Base-by-base conservation (phyloP, 1,140 invertebrate species). In the Ephestia elutella region DNA sequence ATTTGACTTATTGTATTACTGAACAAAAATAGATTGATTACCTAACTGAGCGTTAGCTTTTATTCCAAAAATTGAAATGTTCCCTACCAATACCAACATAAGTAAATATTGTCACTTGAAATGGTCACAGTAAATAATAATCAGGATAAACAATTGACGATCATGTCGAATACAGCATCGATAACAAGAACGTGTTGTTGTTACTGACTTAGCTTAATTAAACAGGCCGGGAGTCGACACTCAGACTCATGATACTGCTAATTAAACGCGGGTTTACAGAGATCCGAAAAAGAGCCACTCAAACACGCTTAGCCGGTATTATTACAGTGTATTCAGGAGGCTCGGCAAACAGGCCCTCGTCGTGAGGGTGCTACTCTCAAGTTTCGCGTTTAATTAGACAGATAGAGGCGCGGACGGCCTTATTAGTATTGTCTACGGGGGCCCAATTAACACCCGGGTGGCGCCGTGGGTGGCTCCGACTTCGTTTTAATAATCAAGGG, bases 351-450 rank as follows among this genome's bases (percentile, higher is more conserved):
- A 85, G 78, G 72, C 81, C 70, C 81, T 82, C 75, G 68, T 75
- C 78, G 75, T 67, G 80, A 87, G 85, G 82, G 85, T 82, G 80
- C 82, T 85, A 75, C 81, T 86, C 84, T 87, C 84, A 75, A 86
- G 85, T 87, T 87, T 85, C 82, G 81, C 82, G 83, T 87, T 86
- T 87, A 87, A 87, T 87, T 87, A 86, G 85, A 87, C 83, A 84
- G 83, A 87, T 85, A 85, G 82, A 85, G 75, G 80, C 82, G 78
- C 82, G 82, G 82, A 82, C 82, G 79, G 75, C 79, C 85, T 87
- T 87, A 87, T 87, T 87, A 87, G 85, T 86, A 87, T 87, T 87
- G 85, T 87, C 85, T 87, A 84, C 82, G 80, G 83, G 82, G 82
- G 82, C 82, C 85, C 85, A 87, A 87, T 86, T 87, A 87, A 86